Evolutionary conservation across 2,888 invertebrate species (phyloP).

Genomic region (Taphrorychus bicolor): DNA sequence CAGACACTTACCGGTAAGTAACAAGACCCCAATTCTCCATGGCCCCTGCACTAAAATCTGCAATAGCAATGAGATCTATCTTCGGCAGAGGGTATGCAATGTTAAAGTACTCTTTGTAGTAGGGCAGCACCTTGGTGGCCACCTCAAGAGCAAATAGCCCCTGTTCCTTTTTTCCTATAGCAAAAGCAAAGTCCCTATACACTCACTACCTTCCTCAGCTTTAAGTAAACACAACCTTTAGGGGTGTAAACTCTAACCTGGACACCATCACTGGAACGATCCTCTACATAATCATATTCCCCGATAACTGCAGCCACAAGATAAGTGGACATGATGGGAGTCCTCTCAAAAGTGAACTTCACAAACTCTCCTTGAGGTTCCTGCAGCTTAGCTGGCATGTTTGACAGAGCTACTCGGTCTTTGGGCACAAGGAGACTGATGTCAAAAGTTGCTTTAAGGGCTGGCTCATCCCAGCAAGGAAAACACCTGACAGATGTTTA

Average conservation of each 20-base stretch:
- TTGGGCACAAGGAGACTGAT: conserved; percentile 82
- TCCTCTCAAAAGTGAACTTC: conserved; percentile 73
- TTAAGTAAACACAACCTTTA: conserved; percentile 63
- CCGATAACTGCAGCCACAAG: conserved; percentile 93
- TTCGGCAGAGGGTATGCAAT: conserved; percentile 96
- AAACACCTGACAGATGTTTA: conserved; percentile 74
- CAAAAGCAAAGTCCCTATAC: neutral
- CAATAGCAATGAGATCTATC: conserved; percentile 94
- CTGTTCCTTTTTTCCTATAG: conserved; percentile 78
- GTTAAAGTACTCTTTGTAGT: conserved; percentile 93
- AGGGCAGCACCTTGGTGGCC: conserved; percentile 89
- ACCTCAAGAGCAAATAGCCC: conserved; percentile 92
- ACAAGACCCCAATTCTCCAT: conserved; percentile 99
- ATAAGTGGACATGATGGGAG: conserved; percentile 96
- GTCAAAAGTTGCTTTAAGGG: conserved; percentile 93
- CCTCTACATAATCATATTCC: conserved; percentile 93
- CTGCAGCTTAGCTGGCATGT: conserved; percentile 76
- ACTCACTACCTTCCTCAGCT: too few species aligned
- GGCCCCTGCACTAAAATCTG: conserved; percentile 94
- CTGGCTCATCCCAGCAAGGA: conserved; percentile 98
- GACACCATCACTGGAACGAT: conserved; percentile 81
- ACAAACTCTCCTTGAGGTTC: conserved; percentile 43
- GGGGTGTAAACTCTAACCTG: conserved; percentile 85
- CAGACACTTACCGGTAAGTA: conserved; percentile 68
- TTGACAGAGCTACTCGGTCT: conserved; percentile 85